Conservation (phyloP, 1,140 invertebrate genomes). For the Gyrodactylus salaris region DNA sequence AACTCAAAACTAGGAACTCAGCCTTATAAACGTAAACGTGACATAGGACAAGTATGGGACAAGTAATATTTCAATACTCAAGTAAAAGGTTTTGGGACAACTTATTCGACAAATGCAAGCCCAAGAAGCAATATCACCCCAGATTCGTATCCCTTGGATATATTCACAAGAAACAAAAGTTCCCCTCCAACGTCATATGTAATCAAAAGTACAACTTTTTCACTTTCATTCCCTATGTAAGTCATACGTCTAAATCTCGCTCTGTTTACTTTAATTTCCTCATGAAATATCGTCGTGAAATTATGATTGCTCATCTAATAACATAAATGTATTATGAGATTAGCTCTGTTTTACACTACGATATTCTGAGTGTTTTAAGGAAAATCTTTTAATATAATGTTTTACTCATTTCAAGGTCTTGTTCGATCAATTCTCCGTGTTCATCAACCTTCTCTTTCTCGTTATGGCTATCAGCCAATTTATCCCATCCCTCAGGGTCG, state of each 20-base stretch:
- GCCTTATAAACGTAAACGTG: not conserved
- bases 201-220: slow-evolving; percentile 97
- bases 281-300: not conserved
- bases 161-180: slow-evolving; percentile 20
- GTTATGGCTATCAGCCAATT: slow-evolving; percentile 91
- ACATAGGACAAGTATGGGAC: not conserved
- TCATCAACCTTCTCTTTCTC: slow-evolving; percentile 86
- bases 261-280: not conserved
- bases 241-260: not conserved
- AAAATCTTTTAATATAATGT: not conserved
- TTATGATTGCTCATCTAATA: slow-evolving; percentile 1
- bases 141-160: slow-evolving; percentile 1
- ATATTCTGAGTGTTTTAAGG: not conserved
- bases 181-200: slow-evolving; percentile 67
- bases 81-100: not conserved
- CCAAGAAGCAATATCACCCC: not conserved
- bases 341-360: slow-evolving; percentile 1
- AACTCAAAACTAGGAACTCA: not conserved
- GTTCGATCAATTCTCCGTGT: slow-evolving; percentile 94
- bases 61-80: not conserved
- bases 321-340: slow-evolving; percentile 8
- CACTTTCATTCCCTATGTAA: slow-evolving; percentile 75
- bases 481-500: slow-evolving; percentile 69
- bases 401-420: slow-evolving; percentile 30
- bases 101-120: not conserved